Percentiles rank a stretch among this genome's conserved stretches.
These are phyloP conservation scores for Pygoscelis adeliae DNA, from an alignment of 2,113 vertebrate species.

Conservation along the genomic window DNA sequence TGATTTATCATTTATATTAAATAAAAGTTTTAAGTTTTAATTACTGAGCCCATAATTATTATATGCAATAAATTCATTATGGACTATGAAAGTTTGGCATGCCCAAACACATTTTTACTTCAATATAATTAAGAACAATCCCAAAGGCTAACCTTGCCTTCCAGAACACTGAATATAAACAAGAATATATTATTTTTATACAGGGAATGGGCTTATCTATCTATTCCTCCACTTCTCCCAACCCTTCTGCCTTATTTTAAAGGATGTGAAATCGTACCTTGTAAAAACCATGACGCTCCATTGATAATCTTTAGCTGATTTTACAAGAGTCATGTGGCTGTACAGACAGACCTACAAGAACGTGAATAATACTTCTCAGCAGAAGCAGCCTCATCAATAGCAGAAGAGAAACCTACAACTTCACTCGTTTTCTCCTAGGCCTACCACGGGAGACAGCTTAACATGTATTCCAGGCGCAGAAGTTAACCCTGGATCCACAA, in stretches of 20 bases:
- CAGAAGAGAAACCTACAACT: background rate
- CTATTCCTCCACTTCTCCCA: background rate
- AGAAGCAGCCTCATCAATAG: background rate
- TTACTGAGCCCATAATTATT: constrained; percentile 55
- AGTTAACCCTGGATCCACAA: background rate
- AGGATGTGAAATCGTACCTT: background rate
- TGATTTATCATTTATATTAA: constrained; percentile 43
- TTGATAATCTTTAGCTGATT: background rate
- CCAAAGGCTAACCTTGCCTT: constrained; percentile 49
- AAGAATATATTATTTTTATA: background rate
- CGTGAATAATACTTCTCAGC: background rate
- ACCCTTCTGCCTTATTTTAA: background rate
- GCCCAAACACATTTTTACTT: constrained; percentile 46
- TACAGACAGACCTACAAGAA: background rate
- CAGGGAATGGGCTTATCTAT: background rate
- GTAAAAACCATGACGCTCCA: background rate
- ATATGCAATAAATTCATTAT: constrained; percentile 55
- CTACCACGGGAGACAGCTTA: background rate
- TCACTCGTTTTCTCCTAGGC: background rate
- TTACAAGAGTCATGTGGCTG: background rate
- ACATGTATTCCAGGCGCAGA: background rate
- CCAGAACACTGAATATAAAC: background rate
- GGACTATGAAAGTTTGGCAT: constrained; percentile 41
- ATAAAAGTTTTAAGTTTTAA: constrained; percentile 56
- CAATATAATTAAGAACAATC: constrained; percentile 44